A percentile compares a stretch with the other conserved stretches of the same genome.
Conservation (phyloP, 1,140 invertebrate genomes). For the Nymphalis io region DNA sequence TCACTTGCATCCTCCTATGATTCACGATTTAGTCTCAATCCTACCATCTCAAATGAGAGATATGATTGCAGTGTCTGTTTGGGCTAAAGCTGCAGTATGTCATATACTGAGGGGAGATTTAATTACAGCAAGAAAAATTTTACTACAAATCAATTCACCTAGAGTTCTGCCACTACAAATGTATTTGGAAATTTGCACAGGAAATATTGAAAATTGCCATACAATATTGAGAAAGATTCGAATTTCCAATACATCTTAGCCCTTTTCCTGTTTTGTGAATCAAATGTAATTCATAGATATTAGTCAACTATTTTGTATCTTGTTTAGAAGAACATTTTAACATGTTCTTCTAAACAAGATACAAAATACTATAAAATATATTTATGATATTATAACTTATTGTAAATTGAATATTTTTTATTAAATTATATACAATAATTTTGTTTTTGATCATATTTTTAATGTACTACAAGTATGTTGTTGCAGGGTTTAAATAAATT, state of each 20-base stretch:
- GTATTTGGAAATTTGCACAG: conserved; percentile 78
- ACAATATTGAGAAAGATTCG: conserved; percentile 70
- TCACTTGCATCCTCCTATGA: conserved; percentile 90
- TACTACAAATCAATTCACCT: conserved; percentile 74
- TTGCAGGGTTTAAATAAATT: background rate
- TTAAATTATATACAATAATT: background rate
- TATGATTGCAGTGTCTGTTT: conserved; percentile 72
- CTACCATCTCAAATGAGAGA: conserved; percentile 70
- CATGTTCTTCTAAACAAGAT: too few species aligned
- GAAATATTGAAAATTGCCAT: conserved; percentile 77
- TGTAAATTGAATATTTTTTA: background rate
- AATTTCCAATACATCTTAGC: conserved; percentile 51
- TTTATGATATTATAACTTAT: conserved; percentile 1
- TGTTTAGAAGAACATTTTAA: too few species aligned
- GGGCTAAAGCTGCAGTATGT: conserved; percentile 76
- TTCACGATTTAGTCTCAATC: conserved; percentile 79
- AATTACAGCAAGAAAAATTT: conserved; percentile 69
- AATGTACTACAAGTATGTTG: background rate
- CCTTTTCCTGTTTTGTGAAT: too few species aligned
- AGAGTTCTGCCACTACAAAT: conserved; percentile 74
- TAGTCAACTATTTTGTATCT: too few species aligned
- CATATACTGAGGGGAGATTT: conserved; percentile 74
- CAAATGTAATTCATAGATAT: too few species aligned
- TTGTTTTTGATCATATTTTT: background rate
- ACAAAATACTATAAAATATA: conserved; percentile 18